Conservation (phyloP, 2,797 vertebrate genomes). For the Enteromius thamalakanensis region DNA sequence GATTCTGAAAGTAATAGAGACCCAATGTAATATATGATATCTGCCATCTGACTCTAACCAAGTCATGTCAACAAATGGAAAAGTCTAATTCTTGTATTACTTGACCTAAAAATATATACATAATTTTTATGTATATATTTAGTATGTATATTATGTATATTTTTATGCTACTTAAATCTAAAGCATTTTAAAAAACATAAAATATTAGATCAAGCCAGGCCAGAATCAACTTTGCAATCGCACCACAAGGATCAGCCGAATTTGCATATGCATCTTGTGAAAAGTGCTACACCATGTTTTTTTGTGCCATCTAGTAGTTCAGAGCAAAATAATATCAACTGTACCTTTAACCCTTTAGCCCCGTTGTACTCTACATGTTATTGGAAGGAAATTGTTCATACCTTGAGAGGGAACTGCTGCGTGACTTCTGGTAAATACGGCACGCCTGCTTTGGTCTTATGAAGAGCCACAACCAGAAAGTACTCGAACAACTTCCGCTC, state of each 20-base stretch:
- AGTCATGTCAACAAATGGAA: neutral
- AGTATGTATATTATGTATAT: too few species aligned
- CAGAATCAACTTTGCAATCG: neutral
- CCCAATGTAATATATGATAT: neutral
- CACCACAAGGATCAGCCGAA: neutral
- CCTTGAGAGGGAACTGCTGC: constrained; percentile 97
- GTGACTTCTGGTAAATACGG: constrained; percentile 96
- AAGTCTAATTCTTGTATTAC: neutral
- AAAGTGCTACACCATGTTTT: neutral
- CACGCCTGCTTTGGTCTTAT: constrained; percentile 94
- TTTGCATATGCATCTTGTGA: neutral
- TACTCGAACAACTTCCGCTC: constrained; percentile 97
- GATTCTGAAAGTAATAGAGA: neutral
- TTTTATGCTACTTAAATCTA: neutral
- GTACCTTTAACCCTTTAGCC: neutral
- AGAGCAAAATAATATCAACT: neutral
- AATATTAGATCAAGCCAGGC: neutral
- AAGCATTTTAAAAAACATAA: neutral
- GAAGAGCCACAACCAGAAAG: constrained; percentile 96
- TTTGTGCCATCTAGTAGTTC: neutral
- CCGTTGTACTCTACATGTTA: neutral
- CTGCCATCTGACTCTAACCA: neutral
- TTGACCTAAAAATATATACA: neutral
- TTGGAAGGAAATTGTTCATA: constrained; percentile 60
- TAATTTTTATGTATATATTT: too few species aligned